Base-by-base conservation (phyloP, 2,797 vertebrate genomes). In the Nyctalus aviator region DNA sequence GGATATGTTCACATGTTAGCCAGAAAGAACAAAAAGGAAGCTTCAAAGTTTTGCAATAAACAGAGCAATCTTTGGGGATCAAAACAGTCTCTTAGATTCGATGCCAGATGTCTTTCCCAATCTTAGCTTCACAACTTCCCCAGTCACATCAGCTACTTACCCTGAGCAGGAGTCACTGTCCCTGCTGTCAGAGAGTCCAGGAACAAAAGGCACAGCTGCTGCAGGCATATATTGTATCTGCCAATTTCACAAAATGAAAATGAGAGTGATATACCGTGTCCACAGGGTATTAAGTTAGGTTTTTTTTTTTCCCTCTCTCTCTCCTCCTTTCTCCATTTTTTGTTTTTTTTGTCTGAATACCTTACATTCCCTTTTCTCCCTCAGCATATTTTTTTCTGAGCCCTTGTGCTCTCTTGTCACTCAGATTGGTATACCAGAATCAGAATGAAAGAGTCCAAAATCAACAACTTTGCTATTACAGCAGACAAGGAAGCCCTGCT, bases 11-110 rank as follows among this genome's bases (percentile, higher is more conserved):
- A 96, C 92, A 90, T 66, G 50, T 95, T 92, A 88, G n/a, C 84
- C 32, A 73, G 46, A 91, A 95, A 91, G 73, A 96, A 94, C 46
- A 91, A 50, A 96, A 91, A 93, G 81, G 48, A 92, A 75, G 77
- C 93, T 95, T 96, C 90, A 93, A 90, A 95, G 92, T 95, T 96
- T 82, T 82, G 27, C 84, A 93, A 96, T 87, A 96, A 95, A 95
- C 59, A 88, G 92, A 97, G 78, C 76, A 94, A 84, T 95, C 92
- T 97, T 93, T 23, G 5, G 88, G 92, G 83, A 96, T 96, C 95
- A 95, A 93, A 97, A 83, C n/a, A 83, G 78, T 64, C 27, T 72
- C 41, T 92, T 85, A 57, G 50, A 89, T 95, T 92, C 79, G 55
- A 3, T 87, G 88, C 88, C 90, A 95, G 83, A 62, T 94, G 93